phyloP scores from a whole-genome alignment of 2,888 invertebrate genomes.

The Microchrysa polita region DNA sequence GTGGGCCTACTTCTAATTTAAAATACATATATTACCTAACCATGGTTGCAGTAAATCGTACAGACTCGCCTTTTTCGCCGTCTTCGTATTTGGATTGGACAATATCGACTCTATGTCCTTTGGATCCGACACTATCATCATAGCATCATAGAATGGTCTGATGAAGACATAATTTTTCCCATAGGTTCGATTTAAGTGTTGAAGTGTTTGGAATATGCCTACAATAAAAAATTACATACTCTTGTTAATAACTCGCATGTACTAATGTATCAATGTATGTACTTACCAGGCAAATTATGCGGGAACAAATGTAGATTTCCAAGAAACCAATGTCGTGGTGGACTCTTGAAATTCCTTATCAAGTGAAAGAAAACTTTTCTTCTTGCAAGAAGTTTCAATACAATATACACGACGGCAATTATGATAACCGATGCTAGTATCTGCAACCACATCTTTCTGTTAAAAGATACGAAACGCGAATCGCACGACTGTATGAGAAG shows the following conservation, averaged over 20 bases:
- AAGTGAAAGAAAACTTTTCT: constrained; percentile 2
- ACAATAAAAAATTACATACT: not conserved
- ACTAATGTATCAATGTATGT: not conserved
- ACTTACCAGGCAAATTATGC: not conserved
- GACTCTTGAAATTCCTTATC: constrained; percentile 3
- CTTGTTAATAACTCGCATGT: not conserved
- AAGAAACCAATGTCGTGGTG: constrained; percentile 1
- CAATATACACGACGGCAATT: not conserved
- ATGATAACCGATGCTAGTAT: not conserved
- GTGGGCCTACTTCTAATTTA: too few species aligned
- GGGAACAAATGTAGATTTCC: not conserved
- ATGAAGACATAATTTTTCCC: constrained; percentile 3
- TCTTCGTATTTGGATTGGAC: constrained; percentile 22
- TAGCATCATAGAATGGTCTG: constrained; percentile 5
- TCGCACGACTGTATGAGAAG: too few species aligned
- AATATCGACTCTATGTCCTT: constrained; percentile 2
- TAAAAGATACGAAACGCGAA: too few species aligned
- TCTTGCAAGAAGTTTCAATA: not conserved
- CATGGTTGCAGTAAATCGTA: constrained; percentile 5
- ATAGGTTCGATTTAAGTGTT: not conserved
- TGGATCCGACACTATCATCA: not conserved
- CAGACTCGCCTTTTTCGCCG: not conserved
- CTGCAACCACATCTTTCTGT: too few species aligned
- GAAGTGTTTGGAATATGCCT: constrained; percentile 4
- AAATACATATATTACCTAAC: too few species aligned